phyloP scores from a whole-genome alignment of 2,888 invertebrate genomes.

The Caenorhabditis zanzibari region DNA sequence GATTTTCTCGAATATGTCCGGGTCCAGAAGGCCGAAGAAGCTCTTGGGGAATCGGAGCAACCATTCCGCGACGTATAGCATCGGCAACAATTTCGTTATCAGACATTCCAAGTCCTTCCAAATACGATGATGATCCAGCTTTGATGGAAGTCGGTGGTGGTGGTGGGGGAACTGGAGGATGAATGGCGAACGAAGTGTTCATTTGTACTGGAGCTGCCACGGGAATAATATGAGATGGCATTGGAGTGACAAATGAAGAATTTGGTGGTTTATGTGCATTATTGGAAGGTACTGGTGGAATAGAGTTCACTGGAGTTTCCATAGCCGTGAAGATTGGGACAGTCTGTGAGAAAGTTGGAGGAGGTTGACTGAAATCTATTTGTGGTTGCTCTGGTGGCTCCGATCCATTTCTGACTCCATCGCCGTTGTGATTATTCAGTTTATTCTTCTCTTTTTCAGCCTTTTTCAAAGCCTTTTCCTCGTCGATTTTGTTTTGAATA shows the following conservation, averaged over 20 bases:
- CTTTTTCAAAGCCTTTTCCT: slow-evolving; percentile 41
- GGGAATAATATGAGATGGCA: slow-evolving; percentile 31
- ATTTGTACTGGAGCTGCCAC: slow-evolving; percentile 18
- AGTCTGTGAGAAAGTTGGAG: slow-evolving; percentile 17
- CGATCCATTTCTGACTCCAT: background rate
- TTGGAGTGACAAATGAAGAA: slow-evolving; percentile 21
- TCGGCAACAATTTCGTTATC: slow-evolving; percentile 57
- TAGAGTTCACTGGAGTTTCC: background rate
- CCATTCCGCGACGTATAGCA: slow-evolving; percentile 59
- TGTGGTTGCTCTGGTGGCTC: background rate
- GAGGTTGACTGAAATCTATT: slow-evolving; percentile 31
- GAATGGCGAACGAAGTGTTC: slow-evolving; percentile 3
- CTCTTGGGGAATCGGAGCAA: slow-evolving; percentile 58
- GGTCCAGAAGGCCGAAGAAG: slow-evolving; percentile 27
- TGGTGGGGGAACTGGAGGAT: slow-evolving; percentile 29
- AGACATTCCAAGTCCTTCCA: slow-evolving; percentile 33
- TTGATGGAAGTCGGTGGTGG: background rate
- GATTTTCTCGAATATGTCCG: slow-evolving; percentile 1
- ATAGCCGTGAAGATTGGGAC: background rate
- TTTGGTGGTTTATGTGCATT: background rate
- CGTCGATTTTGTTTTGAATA: slow-evolving; percentile 36
- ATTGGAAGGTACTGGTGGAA: background rate
- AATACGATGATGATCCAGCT: background rate
- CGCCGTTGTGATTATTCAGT: background rate
- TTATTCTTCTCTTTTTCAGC: slow-evolving; percentile 49